A percentile compares a stretch with the other conserved stretches of the same genome.
These are phyloP conservation scores for Drepana arcuata DNA, from an alignment of 1,140 invertebrate species.

Conservation along the genomic window DNA sequence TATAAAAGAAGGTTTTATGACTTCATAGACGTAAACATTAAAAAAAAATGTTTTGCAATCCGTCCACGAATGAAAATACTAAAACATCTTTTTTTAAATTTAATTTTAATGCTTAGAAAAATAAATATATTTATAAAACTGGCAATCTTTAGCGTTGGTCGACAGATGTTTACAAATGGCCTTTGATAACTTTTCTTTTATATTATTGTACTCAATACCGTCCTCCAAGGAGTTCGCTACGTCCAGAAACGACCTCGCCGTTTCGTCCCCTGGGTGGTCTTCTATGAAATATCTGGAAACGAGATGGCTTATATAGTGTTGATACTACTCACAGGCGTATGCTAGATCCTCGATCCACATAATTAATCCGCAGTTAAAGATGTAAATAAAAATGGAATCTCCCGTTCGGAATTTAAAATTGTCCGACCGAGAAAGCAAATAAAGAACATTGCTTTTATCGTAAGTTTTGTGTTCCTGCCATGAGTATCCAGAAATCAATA, in stretches of 20 bases:
- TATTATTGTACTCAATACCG: slow-evolving; percentile 20
- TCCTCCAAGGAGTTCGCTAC: slow-evolving; percentile 32
- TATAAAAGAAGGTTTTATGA: too few species aligned
- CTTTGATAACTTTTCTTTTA: slow-evolving; percentile 31
- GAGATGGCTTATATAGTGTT: background rate
- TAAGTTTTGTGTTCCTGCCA: too few species aligned
- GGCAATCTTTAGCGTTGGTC: slow-evolving; percentile 14
- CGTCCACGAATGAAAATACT: too few species aligned
- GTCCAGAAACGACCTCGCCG: slow-evolving; percentile 24
- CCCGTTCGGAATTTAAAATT: too few species aligned
- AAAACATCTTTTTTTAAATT: too few species aligned
- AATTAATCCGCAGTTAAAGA: background rate
- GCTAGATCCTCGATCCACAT: background rate
- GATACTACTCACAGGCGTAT: background rate
- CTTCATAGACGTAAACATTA: too few species aligned
- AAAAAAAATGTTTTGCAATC: too few species aligned
- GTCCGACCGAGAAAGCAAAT: too few species aligned
- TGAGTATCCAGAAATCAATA: too few species aligned
- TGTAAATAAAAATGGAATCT: background rate
- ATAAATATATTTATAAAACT: slow-evolving; percentile 38
- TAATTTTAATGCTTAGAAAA: slow-evolving; percentile 23
- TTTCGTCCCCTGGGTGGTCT: slow-evolving; percentile 23
- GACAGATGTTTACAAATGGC: slow-evolving; percentile 26
- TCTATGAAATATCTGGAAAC: slow-evolving; percentile 31
- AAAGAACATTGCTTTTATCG: too few species aligned